phyloP scores from a whole-genome alignment of 1,140 invertebrate species.

The Drosophila erecta region DNA sequence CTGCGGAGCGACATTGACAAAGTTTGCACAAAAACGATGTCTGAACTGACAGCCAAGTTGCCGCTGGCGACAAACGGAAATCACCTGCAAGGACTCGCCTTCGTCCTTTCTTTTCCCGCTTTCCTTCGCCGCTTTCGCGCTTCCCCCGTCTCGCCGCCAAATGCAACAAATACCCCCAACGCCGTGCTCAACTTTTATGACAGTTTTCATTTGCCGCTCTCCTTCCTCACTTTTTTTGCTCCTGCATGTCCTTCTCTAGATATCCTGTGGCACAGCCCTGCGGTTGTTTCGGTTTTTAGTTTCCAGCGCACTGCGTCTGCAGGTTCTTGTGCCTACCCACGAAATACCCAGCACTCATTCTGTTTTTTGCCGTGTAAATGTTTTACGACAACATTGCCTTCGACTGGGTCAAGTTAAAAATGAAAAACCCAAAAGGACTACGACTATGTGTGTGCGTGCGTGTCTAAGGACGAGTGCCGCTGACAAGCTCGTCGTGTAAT shows the following conservation, averaged over 20 bases:
- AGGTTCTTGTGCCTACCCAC: conserved; percentile 18
- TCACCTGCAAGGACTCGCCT: conserved; percentile 53
- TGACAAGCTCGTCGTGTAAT: conserved; percentile 70
- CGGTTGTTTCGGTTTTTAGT: conserved; percentile 61
- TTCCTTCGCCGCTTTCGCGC: too few species aligned
- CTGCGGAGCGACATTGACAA: conserved; percentile 40
- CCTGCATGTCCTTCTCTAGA: conserved; percentile 4
- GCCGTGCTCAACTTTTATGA: conserved; percentile 59
- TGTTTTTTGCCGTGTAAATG: conserved; percentile 45
- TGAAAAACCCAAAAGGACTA: neutral
- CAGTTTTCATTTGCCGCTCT: conserved; percentile 50
- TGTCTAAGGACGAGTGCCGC: conserved; percentile 48
- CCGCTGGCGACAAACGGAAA: conserved; percentile 55
- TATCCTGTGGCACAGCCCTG: conserved; percentile 13
- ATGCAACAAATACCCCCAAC: conserved; percentile 49
- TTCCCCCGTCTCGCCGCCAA: neutral
- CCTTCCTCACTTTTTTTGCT: neutral
- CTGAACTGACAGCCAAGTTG: conserved; percentile 55
- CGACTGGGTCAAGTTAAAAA: conserved; percentile 10
- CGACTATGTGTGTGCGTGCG: neutral
- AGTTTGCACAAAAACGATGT: conserved; percentile 59
- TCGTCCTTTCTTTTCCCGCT: neutral
- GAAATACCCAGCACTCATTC: conserved; percentile 6
- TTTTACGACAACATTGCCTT: conserved; percentile 40
- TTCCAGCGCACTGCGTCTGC: conserved; percentile 41